Conservation (phyloP, 2,797 vertebrate species). For the Calcarius lapponicus region DNA sequence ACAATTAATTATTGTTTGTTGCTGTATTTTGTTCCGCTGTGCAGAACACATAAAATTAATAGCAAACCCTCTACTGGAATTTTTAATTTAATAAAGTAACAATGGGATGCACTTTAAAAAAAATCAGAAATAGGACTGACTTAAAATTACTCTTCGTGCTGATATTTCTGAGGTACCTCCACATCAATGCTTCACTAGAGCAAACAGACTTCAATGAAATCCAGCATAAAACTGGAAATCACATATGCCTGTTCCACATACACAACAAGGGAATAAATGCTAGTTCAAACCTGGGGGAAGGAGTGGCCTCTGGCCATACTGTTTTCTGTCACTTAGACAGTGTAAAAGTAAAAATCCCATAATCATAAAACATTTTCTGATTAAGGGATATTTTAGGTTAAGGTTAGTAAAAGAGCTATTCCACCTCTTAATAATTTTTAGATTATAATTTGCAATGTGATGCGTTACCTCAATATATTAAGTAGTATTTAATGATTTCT, state of each 20-base stretch:
- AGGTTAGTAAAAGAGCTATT: not conserved
- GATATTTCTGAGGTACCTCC: not conserved
- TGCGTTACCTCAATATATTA: not conserved
- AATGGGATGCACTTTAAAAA: not conserved
- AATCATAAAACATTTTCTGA: not conserved
- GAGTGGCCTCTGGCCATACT: rapidly evolving
- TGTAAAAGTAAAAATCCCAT: not conserved
- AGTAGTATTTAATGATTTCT: not conserved
- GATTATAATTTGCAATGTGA: not conserved
- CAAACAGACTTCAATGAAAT: not conserved
- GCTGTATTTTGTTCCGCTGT: not conserved
- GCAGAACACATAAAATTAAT: not conserved
- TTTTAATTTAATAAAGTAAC: not conserved
- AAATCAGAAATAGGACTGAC: not conserved
- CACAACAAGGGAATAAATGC: not conserved
- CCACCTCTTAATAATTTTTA: not conserved
- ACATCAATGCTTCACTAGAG: not conserved
- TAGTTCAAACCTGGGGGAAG: not conserved
- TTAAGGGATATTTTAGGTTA: not conserved
- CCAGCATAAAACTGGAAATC: not conserved
- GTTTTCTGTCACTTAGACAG: not conserved
- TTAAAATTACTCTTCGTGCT: not conserved
- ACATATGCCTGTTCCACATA: not conserved
- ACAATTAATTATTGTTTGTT: not conserved
- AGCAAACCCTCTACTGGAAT: not conserved